These are phyloP conservation scores for Acanthosepion pharaonis DNA, from an alignment of 2,888 invertebrate genomes.

Conservation along the genomic window DNA sequence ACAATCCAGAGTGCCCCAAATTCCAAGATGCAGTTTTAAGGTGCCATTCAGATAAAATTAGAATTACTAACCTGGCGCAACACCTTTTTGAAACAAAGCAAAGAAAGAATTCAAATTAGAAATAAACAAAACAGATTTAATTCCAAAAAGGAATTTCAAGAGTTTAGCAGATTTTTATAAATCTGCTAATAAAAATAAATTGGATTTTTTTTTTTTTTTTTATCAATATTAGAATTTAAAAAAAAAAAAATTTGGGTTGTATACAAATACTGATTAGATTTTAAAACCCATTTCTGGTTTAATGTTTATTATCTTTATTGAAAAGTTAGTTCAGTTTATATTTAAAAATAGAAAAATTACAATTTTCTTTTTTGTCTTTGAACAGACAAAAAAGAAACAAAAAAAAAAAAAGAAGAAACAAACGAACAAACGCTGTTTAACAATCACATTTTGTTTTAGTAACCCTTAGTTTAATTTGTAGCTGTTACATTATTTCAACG, in stretches of 20 bases:
- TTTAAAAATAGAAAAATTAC: background rate
- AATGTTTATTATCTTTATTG: background rate
- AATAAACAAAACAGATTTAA: background rate
- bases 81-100: conserved; percentile 42
- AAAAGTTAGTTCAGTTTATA: background rate
- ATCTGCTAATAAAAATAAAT: background rate
- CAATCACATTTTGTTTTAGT: too few species aligned
- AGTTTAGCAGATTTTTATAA: background rate
- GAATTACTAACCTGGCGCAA: conserved; percentile 42
- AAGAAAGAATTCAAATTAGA: conserved; percentile 42
- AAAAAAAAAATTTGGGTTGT: background rate
- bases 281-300: too few species aligned
- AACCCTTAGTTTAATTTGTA: too few species aligned
- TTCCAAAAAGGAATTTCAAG: too few species aligned
- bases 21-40: background rate
- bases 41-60: conserved; percentile 37
- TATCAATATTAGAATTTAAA: background rate
- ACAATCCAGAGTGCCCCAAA: background rate
- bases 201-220: too few species aligned
- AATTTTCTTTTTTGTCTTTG: too few species aligned
- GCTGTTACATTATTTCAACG: too few species aligned
- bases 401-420: too few species aligned
- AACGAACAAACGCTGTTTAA: too few species aligned
- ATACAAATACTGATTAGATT: background rate
- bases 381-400: too few species aligned